Base-by-base conservation (phyloP, 2,888 invertebrate genomes). In the Hololepta plana region DNA sequence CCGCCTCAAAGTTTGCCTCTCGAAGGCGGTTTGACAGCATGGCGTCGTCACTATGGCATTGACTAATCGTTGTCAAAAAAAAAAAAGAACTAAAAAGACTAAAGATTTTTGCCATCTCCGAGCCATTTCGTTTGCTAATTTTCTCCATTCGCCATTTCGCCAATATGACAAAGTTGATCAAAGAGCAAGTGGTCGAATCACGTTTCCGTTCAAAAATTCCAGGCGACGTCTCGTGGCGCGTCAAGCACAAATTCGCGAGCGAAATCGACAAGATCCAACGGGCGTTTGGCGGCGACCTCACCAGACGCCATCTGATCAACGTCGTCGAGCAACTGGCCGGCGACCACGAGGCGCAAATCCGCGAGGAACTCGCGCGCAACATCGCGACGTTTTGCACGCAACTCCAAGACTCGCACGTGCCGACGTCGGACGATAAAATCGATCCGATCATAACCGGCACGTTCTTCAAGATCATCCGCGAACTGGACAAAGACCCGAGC, bases 171-270 rank as follows among this genome's bases (percentile, higher is more conserved):
- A n/a, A n/a, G n/a, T n/a, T n/a, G n/a, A n/a, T n/a, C n/a, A n/a
- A n/a, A n/a, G n/a, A n/a, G n/a, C n/a, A n/a, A n/a, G n/a, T n/a
- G n/a, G n/a, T n/a, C n/a, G n/a, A n/a, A n/a, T n/a, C 11, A 27
- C 20, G 26, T 21, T 29, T n/a, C n/a, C n/a, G n/a, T n/a, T n/a
- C n/a, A n/a, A n/a, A n/a, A n/a, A n/a, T 39, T 46, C 19, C 26
- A 49, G 48, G 34, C 21, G 44, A 44, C 24, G 15, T 32, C 4
- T 50, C 49, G 1, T 52, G 51, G 51, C 43, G 39, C 30, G 38
- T 48, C 3, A 39, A 47, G 4, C 46, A 47, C 28, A 35, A 38
- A 26, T 29, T 50, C 5, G 46, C 49, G 4, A 32, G 24, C 14
- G 35, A 35, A 28, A 42, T 51, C 13, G 39, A 42, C 10, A 35